phyloP scores from a whole-genome alignment of 2,888 invertebrate species.

The Salpingus planirostris region DNA sequence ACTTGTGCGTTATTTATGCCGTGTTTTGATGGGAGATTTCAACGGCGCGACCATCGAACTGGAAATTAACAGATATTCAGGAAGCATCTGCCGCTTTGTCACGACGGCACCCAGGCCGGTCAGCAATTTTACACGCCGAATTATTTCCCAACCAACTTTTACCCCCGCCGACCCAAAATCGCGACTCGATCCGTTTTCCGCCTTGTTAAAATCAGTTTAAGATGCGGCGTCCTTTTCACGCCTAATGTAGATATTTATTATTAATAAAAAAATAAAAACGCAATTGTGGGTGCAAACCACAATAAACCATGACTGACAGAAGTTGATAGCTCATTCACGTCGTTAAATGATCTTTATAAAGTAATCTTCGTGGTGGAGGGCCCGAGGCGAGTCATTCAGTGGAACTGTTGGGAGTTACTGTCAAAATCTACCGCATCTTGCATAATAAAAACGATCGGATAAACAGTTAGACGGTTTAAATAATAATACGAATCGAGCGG shows the following conservation, averaged over 20 bases:
- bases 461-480: too few species aligned
- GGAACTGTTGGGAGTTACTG: too few species aligned
- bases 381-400: too few species aligned
- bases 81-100: slow-evolving; percentile 33
- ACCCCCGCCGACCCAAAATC: too few species aligned
- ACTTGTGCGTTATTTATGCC: slow-evolving; percentile 31
- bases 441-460: too few species aligned
- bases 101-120: slow-evolving; percentile 15
- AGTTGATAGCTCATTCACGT: slow-evolving; percentile 13
- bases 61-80: slow-evolving; percentile 33
- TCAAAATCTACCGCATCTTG: too few species aligned
- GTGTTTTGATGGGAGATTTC: slow-evolving; percentile 33
- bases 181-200: too few species aligned
- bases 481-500: too few species aligned
- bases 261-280: slow-evolving; percentile 8
- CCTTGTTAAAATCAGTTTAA: too few species aligned
- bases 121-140: slow-evolving; percentile 24
- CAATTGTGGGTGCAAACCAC: slow-evolving; percentile 9
- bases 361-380: slow-evolving; percentile 7
- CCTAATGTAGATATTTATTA: too few species aligned
- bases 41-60: slow-evolving; percentile 31
- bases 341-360: slow-evolving; percentile 13
- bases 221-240: too few species aligned
- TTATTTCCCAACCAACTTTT: slow-evolving; percentile 17
- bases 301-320: slow-evolving; percentile 13